phyloP scores from a whole-genome alignment of 2,888 invertebrate species.

The Protonemura montana region DNA sequence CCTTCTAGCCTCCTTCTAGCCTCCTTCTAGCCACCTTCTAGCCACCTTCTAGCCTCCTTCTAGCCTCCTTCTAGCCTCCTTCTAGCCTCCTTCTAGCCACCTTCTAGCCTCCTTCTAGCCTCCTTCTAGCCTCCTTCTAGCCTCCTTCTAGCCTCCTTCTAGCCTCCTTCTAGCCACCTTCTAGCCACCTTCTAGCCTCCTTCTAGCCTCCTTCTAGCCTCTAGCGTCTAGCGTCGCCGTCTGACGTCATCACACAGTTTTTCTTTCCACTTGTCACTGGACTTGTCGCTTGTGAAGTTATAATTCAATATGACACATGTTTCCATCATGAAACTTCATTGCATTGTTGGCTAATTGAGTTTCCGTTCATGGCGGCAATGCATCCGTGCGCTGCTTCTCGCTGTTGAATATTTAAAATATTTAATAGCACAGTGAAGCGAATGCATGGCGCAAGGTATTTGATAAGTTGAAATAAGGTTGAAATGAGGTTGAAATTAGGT shows the following conservation, averaged over 20 bases:
- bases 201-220: too few species aligned
- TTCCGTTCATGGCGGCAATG: neutral
- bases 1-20: too few species aligned
- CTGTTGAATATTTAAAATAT: neutral
- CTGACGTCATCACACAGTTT: neutral
- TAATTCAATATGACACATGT: slow-evolving; percentile 28
- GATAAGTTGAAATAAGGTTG: slow-evolving; percentile 5
- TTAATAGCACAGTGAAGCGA: slow-evolving; percentile 7
- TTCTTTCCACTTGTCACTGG: neutral
- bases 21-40: too few species aligned
- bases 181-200: neutral
- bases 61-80: too few species aligned
- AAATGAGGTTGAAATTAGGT: slow-evolving; percentile 2
- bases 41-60: too few species aligned
- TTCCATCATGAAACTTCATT: slow-evolving; percentile 27
- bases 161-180: too few species aligned
- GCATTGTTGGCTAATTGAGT: slow-evolving; percentile 19
- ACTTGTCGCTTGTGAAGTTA: neutral
- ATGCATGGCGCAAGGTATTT: neutral
- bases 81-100: too few species aligned
- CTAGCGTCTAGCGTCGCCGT: neutral
- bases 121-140: too few species aligned
- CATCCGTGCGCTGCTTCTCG: neutral
- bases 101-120: too few species aligned
- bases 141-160: too few species aligned